Base-by-base conservation (phyloP, 1,140 invertebrate species). In the Odontomachus brunneus region DNA sequence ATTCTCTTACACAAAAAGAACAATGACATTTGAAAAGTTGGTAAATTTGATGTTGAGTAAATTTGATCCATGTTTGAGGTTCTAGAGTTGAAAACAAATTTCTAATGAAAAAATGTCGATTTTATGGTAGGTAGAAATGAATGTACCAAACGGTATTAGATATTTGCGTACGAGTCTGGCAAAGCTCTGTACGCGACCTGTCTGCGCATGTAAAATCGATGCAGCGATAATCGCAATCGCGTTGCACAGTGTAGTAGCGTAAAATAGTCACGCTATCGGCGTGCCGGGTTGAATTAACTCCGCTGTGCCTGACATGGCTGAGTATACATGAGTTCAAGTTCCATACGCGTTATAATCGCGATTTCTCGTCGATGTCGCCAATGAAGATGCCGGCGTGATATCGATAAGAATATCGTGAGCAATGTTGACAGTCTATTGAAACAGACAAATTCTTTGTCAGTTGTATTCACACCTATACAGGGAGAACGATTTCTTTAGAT, bases 261-360 rank as follows among this genome's bases (percentile, higher is more conserved):
- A 82, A 82, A 60, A 33, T 82, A 62, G 69, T 72, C 65, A 66
- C 57, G 19, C 19, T 82, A 74, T 82, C 78, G 38, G 57, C 59
- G 12, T 53, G 29, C n/a, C 55, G 15, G 33, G 11, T 3, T 82
- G 22, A 82, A 74, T 51, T 82, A 73, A 73, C 57, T 82, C 69
- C 57, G 66, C 33, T 72, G 71, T 53, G 49, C 67, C 26, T 53
- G 67, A 51, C 67, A 48, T 33, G 48, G 63, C 22, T 71, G 33
- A 71, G 12, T 59, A 33, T 14, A 11, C 19, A 11, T 11, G 26
- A 60, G 53, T 82, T 73, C 55, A 44, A 33, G 57, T 44, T 73
- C 17, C 49, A 81, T 22, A 19, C 57, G 24, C 26, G 55, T 19
- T 12, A 12, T 22, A 82, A 62, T 62, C 57, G 26, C 14, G 57